Percentiles rank a stretch among this genome's conserved stretches.
Conservation (phyloP, 2,888 invertebrate genomes). For the Rhamphomyia laevipes region DNA sequence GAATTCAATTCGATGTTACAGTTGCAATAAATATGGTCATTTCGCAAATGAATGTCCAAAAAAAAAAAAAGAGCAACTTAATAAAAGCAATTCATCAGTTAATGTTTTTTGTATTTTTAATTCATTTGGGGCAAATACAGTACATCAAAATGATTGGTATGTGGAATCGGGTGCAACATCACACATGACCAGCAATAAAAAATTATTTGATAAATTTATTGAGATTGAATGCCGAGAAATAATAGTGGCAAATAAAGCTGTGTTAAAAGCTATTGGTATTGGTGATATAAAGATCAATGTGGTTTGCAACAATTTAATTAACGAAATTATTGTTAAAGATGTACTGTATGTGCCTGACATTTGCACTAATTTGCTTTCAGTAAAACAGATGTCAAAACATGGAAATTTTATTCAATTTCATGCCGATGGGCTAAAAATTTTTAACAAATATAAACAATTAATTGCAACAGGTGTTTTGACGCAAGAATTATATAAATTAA, state of each 20-base stretch:
- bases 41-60: neutral
- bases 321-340: neutral
- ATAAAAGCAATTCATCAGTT: neutral
- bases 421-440: neutral
- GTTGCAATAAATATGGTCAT: neutral
- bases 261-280: neutral
- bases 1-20: neutral
- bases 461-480: neutral
- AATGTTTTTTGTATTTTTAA: neutral
- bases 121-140: neutral
- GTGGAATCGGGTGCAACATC: neutral
- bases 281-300: neutral
- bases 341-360: conserved; percentile 1
- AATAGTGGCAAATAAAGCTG: too few relatives aligned
- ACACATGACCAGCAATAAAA: neutral
- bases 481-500: neutral
- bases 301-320: neutral
- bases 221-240: too few relatives aligned
- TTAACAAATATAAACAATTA: neutral
- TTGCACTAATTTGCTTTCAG: neutral
- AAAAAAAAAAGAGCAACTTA: neutral
- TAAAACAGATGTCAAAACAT: neutral
- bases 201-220: too few relatives aligned
- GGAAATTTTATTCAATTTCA: neutral
- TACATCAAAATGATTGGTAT: neutral